Evolutionary conservation across 1,140 invertebrate species (phyloP).

Genomic region (Drosophila mayri): DNA sequence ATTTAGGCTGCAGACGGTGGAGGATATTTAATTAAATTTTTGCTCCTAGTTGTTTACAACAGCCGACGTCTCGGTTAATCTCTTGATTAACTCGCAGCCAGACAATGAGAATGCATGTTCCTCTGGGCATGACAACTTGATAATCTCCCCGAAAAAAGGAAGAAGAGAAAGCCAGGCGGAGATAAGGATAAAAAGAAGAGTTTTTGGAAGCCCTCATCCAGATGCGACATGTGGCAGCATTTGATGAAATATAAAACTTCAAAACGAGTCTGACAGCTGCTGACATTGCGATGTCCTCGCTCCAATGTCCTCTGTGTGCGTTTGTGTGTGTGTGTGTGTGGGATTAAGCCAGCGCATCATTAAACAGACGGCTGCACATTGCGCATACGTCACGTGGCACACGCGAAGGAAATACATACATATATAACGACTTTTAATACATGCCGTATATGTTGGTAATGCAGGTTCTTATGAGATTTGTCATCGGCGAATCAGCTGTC

Average conservation of each 20-base stretch:
- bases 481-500: slow-evolving; percentile 45
- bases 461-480: slow-evolving; percentile 46
- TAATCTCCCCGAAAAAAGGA: slow-evolving; percentile 48
- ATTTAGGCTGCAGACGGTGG: slow-evolving; percentile 32
- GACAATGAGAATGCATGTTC: slow-evolving; percentile 59
- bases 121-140: slow-evolving; percentile 66
- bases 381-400: slow-evolving; percentile 67
- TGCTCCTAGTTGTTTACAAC: slow-evolving; percentile 43
- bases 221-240: slow-evolving; percentile 67
- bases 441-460: slow-evolving; percentile 20
- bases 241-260: slow-evolving; percentile 75
- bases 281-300: slow-evolving; percentile 42
- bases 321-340: neutral
- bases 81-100: slow-evolving; percentile 63
- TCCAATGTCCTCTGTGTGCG: slow-evolving; percentile 3
- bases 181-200: slow-evolving; percentile 10
- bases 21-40: slow-evolving; percentile 73
- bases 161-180: neutral
- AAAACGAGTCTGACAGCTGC: slow-evolving; percentile 68
- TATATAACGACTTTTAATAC: slow-evolving; percentile 27
- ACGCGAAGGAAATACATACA: neutral
- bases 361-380: slow-evolving; percentile 61
- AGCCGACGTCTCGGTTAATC: slow-evolving; percentile 56
- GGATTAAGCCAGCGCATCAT: slow-evolving; percentile 55
- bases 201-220: slow-evolving; percentile 27